These are phyloP conservation scores for Choreutis nemorana DNA, from an alignment of 2,888 invertebrate genomes.

Conservation along the genomic window DNA sequence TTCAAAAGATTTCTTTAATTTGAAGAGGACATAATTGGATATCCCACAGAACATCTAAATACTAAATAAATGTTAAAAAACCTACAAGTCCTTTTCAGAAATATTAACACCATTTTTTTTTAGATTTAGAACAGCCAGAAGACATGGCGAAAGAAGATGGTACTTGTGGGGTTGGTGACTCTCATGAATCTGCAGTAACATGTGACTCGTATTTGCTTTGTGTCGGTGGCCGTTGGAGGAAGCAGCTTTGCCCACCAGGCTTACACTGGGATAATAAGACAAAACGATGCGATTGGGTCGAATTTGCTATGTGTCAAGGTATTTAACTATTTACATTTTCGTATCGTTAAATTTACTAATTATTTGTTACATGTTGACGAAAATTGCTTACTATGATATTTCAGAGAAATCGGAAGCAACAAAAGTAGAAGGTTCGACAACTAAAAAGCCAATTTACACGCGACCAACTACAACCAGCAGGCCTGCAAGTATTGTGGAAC, in stretches of 20 bases:
- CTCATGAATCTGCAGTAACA: slow-evolving; percentile 66
- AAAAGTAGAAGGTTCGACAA: not conserved
- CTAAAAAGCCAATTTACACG: slow-evolving; percentile 1
- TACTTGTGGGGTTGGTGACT: slow-evolving; percentile 24
- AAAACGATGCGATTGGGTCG: slow-evolving; percentile 83
- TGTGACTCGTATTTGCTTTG: slow-evolving; percentile 82
- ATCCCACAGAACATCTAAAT: no score
- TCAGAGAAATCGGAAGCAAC: not conserved
- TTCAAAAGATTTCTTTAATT: no score
- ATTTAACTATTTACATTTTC: slow-evolving; percentile 3
- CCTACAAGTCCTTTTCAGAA: no score
- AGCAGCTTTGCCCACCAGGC: slow-evolving; percentile 79
- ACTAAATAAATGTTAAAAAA: no score
- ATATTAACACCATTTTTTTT: no score
- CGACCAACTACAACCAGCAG: slow-evolving; percentile 24
- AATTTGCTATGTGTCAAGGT: slow-evolving; percentile 73
- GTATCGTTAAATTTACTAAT: not conserved
- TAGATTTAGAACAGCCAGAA: no score
- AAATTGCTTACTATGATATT: not conserved
- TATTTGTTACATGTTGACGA: not conserved
- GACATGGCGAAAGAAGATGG: slow-evolving; percentile 26
- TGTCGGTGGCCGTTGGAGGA: slow-evolving; percentile 72
- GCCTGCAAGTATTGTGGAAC: slow-evolving; percentile 23
- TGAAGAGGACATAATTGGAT: no score
- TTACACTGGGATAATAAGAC: slow-evolving; percentile 80